phyloP scores from a whole-genome alignment of 2,888 invertebrate species.

The Resseliella maxima region DNA sequence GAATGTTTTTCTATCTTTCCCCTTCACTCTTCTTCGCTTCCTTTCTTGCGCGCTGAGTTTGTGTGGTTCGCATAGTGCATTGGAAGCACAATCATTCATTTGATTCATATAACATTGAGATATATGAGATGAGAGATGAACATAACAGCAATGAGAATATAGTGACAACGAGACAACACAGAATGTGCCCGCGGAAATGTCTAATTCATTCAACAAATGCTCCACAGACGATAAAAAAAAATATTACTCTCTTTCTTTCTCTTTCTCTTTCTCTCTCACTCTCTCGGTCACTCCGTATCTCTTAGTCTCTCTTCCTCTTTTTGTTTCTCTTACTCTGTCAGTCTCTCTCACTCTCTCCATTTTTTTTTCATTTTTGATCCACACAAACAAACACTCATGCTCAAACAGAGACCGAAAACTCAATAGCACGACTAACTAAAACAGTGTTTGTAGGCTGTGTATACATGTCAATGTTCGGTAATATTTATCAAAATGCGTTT shows the following conservation, averaged over 20 bases:
- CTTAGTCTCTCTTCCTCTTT: no score
- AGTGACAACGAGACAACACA: no score
- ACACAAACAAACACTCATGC: background rate
- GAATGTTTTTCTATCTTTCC: no score
- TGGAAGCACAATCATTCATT: background rate
- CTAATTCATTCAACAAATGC: conserved; percentile 1
- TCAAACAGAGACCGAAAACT: background rate
- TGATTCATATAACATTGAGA: background rate
- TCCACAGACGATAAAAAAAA: background rate
- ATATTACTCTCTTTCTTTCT: no score
- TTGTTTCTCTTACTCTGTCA: no score
- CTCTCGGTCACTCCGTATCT: no score
- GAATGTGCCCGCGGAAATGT: background rate
- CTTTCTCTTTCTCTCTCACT: no score
- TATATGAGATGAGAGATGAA: background rate
- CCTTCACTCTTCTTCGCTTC: no score
- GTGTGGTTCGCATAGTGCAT: background rate
- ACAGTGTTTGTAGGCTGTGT: background rate
- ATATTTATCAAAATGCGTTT: background rate
- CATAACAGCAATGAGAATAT: background rate
- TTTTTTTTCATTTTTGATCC: no score
- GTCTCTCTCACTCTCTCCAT: no score
- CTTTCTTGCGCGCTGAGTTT: no score
- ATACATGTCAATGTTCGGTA: background rate
- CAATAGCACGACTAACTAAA: background rate